Evolutionary conservation across 2,797 vertebrate species (phyloP).

Genomic region (Vespertilio murinus): DNA sequence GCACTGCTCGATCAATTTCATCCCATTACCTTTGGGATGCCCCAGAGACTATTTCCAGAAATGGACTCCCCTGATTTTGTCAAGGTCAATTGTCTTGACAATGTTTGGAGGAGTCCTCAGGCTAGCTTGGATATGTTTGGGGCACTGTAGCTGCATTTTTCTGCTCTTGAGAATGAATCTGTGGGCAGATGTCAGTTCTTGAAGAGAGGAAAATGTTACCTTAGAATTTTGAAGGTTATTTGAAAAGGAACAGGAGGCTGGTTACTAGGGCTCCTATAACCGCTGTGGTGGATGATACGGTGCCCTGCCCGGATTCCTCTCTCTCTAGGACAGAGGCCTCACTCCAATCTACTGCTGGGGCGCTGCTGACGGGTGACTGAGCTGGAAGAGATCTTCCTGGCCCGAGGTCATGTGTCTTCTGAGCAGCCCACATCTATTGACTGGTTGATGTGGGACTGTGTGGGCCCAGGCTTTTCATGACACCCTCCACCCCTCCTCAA

Average conservation of each 20-base stretch:
- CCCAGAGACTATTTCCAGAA: conserved; percentile 49
- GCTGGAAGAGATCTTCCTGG: background rate
- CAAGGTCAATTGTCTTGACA: background rate
- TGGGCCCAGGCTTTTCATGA: too few relatives aligned
- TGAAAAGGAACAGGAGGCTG: background rate
- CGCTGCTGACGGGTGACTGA: background rate
- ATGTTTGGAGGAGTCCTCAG: background rate
- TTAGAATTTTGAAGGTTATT: conserved; percentile 23
- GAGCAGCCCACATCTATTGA: background rate
- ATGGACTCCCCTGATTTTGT: conserved; percentile 8
- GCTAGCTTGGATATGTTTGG: background rate
- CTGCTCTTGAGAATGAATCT: background rate
- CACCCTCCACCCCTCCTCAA: background rate
- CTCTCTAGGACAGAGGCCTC: background rate
- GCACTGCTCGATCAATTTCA: conserved; percentile 18
- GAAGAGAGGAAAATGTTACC: background rate
- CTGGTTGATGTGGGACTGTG: background rate
- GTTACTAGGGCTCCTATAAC: background rate
- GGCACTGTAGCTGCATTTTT: background rate
- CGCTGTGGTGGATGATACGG: rapidly evolving
- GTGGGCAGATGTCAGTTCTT: background rate
- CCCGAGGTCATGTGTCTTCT: background rate
- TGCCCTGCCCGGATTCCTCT: background rate
- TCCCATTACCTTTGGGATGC: conserved; percentile 52
- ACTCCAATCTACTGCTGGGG: background rate